Percentiles rank a stretch among this genome's conserved stretches.
Conservation (phyloP, 23 tunicate species). For the Styela plicata region DNA sequence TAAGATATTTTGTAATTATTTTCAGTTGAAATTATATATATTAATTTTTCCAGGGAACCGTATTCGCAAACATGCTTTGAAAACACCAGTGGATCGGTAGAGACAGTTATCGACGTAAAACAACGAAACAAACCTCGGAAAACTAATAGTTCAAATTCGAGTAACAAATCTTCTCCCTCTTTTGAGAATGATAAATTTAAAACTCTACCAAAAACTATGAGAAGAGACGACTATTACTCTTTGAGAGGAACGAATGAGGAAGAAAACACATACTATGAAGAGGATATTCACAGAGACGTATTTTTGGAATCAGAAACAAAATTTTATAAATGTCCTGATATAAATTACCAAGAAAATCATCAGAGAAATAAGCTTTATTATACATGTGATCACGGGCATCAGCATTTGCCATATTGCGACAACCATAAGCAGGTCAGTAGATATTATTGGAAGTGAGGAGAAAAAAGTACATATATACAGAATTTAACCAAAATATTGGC, state of each 20-base stretch:
- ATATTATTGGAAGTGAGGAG: no score
- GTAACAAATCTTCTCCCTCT: background rate
- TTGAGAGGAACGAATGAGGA: background rate
- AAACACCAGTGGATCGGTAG: conserved; percentile 27
- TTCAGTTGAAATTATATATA: no score
- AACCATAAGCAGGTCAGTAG: conserved; percentile 13
- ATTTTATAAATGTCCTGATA: background rate
- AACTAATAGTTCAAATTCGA: background rate
- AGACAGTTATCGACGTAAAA: conserved; percentile 21
- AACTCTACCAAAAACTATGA: background rate
- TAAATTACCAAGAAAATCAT: background rate
- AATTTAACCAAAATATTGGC: no score
- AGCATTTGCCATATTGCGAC: conserved; percentile 11
- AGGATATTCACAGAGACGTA: background rate
- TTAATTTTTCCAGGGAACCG: background rate
- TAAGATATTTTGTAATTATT: no score
- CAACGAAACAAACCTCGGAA: background rate
- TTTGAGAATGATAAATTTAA: background rate
- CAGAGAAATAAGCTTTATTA: background rate
- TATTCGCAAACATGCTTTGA: conserved; percentile 16
- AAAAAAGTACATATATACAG: no score
- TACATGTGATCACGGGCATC: conserved; percentile 12
- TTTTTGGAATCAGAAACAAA: background rate
- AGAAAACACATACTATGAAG: background rate
- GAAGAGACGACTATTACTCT: background rate